Evolutionary conservation across 2,888 invertebrate species (phyloP), one percentile per base, ranked within the genome.

Genomic region (Brachyopa scutellaris): DNA sequence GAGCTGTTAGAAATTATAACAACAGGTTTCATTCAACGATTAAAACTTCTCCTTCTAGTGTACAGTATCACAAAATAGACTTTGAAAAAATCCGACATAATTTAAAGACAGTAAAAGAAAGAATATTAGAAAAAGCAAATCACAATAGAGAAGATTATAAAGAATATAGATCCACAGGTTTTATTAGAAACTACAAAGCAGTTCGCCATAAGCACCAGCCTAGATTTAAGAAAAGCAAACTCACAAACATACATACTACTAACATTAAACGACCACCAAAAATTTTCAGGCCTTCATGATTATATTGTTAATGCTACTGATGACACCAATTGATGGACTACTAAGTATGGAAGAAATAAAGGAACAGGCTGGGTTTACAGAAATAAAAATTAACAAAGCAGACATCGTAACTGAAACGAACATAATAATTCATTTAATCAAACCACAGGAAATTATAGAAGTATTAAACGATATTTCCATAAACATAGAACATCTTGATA

Each of bases 1-100:
- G 45, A 72, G 64, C 78, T 5, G 51, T 80, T 31, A 21, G 72
- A 67, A 84, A 83, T 19, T 85, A 83, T 49, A 85, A 85, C 49
- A 55, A 80, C 11, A 73, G 74, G 53, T 82, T 57, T 47, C 76
- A 84, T 49, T 84, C 84, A 38, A 57, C 77, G n/a, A 83, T 67
- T n/a, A 85, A 61, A 77, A 49, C 9, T 61, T 72, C 74, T 36
- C 83, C 83, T 23, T 47, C 55, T 1, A 55, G 84, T 36, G 72
- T 74, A 21, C 84, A 80, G 5, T 23, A 67, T n/a, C 38, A 40
- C 19, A 82, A 83, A 45, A 26, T 79, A 31, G 67, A 74, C 45
- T 13, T 49, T 19, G 55, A 59, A 49, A 57, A 17, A 79, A 47
- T 83, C 9, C 70, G 57, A 15, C 33, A 57, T 19, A 74, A 64